Evolutionary conservation across 2,797 vertebrate species (phyloP), one percentile per base, ranked within the genome.

Genomic region (Aldrovandia affinis): DNA sequence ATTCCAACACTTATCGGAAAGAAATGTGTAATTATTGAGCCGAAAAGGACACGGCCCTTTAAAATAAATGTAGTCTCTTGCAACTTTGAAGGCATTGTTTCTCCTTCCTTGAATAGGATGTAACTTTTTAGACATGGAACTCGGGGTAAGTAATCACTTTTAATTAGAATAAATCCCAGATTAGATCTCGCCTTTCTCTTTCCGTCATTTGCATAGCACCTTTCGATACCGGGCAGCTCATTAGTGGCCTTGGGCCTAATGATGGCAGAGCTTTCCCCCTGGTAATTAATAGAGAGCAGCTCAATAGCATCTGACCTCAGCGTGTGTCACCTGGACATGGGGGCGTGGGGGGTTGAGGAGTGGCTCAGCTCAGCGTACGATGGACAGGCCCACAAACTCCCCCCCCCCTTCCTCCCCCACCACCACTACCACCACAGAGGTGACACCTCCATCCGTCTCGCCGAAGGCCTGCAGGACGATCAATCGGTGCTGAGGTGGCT

Each of bases 401-500:
- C 1, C 83, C 81, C 88, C 90, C 89, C 90, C 90, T 93, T 91
- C 89, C 85, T 86, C 89, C 89, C 89, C 73, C 39, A 22, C 39
- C 22, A 12, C 39, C 30, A 6, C 39, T 47, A 47, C 73, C 70
- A 44, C 36, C 90, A 92, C 89, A 86, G 92, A 91, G 89, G 89
- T 93, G 94, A 95, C 94, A 95, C 93, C 91, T 77, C 92, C 92
- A 94, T 95, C 94, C 88, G 89, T 95, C 93, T 93, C 88, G 36
- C 52, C 84, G 89, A 92, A 90, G 90, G 82, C 92, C 93, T 90
- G 93, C 91, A 92, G 90, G 89, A 88, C 91, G 92, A 96, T 96
- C 94, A 93, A 95, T 95, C 92, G 89, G 89, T 96, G 94, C 94
- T 95, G 95, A 96, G 94, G 93, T 93, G 92, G 93, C 89, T 94